Evolutionary conservation across 2,113 vertebrate species (phyloP), one percentile per base, ranked within the genome.

Genomic region (Chionodraco myersi): DNA sequence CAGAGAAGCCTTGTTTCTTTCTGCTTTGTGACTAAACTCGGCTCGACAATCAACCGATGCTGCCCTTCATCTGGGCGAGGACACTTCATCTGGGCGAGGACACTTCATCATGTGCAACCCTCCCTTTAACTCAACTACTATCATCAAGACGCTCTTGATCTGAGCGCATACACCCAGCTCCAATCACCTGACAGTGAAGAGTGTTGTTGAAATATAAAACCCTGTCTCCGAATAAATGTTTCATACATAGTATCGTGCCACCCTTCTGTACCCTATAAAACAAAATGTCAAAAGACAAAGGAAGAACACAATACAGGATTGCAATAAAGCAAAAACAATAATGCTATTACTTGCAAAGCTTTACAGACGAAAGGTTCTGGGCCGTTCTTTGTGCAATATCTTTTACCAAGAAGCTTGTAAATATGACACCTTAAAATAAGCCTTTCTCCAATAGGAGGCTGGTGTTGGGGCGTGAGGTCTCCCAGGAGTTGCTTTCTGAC

Each of bases 401-500:
- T 30, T 30, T 30, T 3, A 30, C 3, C 30, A 30, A 30, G 36
- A 41, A 41, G 51, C 30, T 30, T 26, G 18, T 75, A 65, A 53
- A 63, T 62, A 36, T 13, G 6, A 54, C 8, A 18, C 36, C 36
- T 75, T 71, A 23, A 56, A 72, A 75, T 72, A 16, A 36, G n/a
- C 41, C 47, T 21, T 41, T 21, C 51, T 48, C 48, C 15, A 11
- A 54, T 36, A 61, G n/a, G 21, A 58, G 51, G 47, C 3, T 64
- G 52, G 51, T 69, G 63, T 70, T 51, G 62, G 16, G 61, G 30
- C 49, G 64, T 44, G 69, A 65, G 59, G 62, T 80, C 82, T 80
- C 76, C 47, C 9, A 77, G 75, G 88, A 77, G 71, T 66, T 68
- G 56, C 64, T 79, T 76, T 78, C 49, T 83, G 79, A 90, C 82